Conservation (phyloP, 2,797 vertebrate genomes). For the Saguinus oedipus region DNA sequence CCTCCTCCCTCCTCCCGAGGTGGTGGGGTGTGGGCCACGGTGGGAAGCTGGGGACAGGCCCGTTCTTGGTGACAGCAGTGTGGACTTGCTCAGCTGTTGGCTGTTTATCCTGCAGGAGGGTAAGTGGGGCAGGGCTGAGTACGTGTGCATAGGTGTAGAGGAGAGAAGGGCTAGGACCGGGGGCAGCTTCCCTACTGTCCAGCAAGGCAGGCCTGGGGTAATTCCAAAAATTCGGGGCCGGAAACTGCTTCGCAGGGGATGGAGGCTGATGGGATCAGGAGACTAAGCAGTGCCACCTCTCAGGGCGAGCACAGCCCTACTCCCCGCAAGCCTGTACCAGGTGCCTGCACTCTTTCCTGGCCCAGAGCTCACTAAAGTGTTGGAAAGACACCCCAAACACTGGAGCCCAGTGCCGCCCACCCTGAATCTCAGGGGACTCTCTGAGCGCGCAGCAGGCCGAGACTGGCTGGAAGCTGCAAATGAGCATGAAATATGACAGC, state of each 20-base stretch:
- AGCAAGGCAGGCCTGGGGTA: neutral
- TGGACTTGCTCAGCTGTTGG: neutral
- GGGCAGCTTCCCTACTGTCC: rapidly evolving
- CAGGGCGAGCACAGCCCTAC: rapidly evolving
- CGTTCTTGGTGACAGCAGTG: neutral
- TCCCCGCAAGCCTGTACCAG: rapidly evolving
- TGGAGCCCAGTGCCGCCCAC: rapidly evolving
- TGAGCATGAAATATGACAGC: neutral
- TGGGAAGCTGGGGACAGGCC: neutral
- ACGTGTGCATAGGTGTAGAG: neutral
- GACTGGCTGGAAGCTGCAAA: rapidly evolving
- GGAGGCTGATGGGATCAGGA: too few species aligned
- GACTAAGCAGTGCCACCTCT: neutral
- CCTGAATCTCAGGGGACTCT: rapidly evolving
- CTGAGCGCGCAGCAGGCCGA: neutral
- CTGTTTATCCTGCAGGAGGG: too few species aligned
- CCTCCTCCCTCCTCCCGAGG: neutral
- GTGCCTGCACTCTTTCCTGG: rapidly evolving
- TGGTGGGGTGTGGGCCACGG: neutral
- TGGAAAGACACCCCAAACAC: rapidly evolving
- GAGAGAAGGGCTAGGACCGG: neutral
- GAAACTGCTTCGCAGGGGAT: neutral
- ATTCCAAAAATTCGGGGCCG: neutral
- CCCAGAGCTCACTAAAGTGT: rapidly evolving
- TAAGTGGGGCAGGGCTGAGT: neutral